Evolutionary conservation across 2,797 vertebrate genomes (phyloP), one percentile per base, ranked within the genome.

Genomic region (Danio choprae): DNA sequence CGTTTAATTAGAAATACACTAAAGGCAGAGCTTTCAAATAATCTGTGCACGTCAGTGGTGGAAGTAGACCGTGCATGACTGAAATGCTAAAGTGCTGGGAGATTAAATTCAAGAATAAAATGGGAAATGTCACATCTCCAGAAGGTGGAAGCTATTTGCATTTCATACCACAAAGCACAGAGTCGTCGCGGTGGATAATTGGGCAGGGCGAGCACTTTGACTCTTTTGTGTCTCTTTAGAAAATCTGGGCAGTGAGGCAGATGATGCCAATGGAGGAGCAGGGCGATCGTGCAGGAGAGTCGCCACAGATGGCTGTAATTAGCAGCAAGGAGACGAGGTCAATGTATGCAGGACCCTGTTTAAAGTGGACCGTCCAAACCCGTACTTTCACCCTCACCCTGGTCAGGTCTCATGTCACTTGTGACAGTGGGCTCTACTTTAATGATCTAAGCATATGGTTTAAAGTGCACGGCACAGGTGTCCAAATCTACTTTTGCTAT

Each of bases 121-220:
- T n/a, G 15, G 44, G n/a, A 69, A 50, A 59, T 69, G 76, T 70
- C 76, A 78, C 43, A 59, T 78, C n/a, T 70, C 29, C 76, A 69
- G 55, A 70, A 60, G 29, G 53, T 60, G 55, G 65, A 78, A 40
- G 22, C 76, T 69, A 69, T 78, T 78, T 78, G 76, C 53, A 78
- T 78, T 48, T 69, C n/a, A 59, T 60, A 69, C 11, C 65, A 59
- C 64, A 78, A 78, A 60, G 76, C 41, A 46, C 3, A 48, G 51
- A 44, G 29, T 78, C 65, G 6, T 60, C 16, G 12, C 43, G 4
- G n/a, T 16, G n/a, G 76, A 69, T 78, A 78, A 78, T 78, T 70
- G 76, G 50, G 65, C 76, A 69, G 65, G 44, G n/a, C 29, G 5
- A 77, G 44, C 40, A 69, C 51, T 68, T 58, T 68, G 51, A 36